Base-by-base conservation (phyloP, 1,140 invertebrate species). In the Aphidius gifuensis region DNA sequence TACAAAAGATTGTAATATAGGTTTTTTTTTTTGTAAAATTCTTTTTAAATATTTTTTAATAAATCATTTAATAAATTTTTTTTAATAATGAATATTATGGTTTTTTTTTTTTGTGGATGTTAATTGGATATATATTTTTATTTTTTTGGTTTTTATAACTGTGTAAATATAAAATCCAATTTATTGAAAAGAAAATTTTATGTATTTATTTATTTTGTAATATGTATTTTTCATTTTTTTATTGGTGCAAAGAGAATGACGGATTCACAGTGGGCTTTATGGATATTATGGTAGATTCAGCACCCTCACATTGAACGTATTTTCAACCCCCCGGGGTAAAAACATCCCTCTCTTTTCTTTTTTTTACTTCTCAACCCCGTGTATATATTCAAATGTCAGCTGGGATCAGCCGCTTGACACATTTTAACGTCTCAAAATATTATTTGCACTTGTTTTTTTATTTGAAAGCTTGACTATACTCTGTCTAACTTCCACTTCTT, bases 371-470 rank as follows among this genome's bases (percentile, higher is more conserved):
- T 45, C 8, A 45, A 44, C 40, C 54, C 39, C 43, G 42, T 67
- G 64, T 69, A 73, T 78, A 79, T 80, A 81, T 81, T 80, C 76
- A 80, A 81, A 81, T 81, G 79, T 81, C 79, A 81, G 72, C 62
- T 64, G 68, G 77, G 78, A 80, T 80, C 78, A 79, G 69, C 64
- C 65, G 67, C 70, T 77, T 81, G 79, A 81, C 78, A 80, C 77
- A 71, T 80, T 81, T 81, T 80, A 78, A 70, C 79, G 69, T 75
- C 69, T 74, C 68, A 73, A 74, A 80, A 81, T 80, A 79, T 81
- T 80, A 79, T 81, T 80, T 75, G 74, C 74, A 68, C 64, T 66
- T 66, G 58, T 62, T 49, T 61, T 48, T 55, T 49, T 48, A 51
- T 45, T 16, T 48, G 43, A 51, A 44, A 11, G 9, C 48, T 60